These are phyloP conservation scores for Leptodactylus fuscus DNA, from an alignment of 2,113 vertebrate species.

Conservation along the genomic window DNA sequence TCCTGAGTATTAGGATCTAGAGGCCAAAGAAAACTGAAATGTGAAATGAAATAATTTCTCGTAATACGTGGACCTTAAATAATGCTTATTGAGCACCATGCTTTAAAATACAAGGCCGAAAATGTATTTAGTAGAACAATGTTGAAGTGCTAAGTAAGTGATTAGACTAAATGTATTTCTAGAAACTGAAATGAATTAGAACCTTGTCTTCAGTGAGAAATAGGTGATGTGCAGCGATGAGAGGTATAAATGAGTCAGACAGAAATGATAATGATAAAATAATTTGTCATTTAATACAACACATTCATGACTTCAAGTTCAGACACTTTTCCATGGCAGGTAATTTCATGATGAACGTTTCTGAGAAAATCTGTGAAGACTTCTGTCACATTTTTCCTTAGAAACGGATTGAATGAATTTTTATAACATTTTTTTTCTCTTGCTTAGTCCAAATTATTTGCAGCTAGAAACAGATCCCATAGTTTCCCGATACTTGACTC, in stretches of 20 bases:
- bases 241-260: background rate
- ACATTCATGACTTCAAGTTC: background rate
- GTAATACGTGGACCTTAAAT: background rate
- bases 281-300: background rate
- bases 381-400: background rate
- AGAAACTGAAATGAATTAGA: background rate
- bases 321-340: background rate
- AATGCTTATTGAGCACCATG: background rate
- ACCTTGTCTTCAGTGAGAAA: conserved; percentile 1
- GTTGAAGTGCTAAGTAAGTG: background rate
- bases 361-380: background rate
- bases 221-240: conserved; percentile 14
- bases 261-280: background rate
- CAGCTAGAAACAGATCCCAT: background rate
- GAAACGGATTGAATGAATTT: background rate
- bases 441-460: background rate
- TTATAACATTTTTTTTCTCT: background rate
- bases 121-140: conserved; percentile 26
- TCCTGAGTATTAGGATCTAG: background rate
- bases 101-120: conserved; percentile 16
- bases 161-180: conserved; percentile 11
- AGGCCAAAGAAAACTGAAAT: background rate
- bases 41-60: background rate
- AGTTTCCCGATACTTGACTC: background rate
- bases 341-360: background rate